These are phyloP conservation scores for Chionoecetes opilio DNA, from an alignment of 1,140 invertebrate genomes.

Conservation along the genomic window DNA sequence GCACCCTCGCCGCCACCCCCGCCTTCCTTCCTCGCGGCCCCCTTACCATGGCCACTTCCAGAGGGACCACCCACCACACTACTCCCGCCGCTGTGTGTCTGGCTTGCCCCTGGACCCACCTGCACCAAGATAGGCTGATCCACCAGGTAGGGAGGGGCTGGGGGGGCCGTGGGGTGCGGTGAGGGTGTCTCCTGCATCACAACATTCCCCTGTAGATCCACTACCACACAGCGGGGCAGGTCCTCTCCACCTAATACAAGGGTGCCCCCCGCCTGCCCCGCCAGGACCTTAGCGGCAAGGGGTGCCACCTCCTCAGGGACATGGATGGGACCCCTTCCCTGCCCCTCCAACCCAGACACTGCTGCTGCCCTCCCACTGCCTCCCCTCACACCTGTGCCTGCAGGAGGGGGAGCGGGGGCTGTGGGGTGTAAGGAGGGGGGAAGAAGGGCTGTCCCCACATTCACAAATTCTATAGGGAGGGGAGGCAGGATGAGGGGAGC, in stretches of 20 bases:
- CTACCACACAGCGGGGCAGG: conserved; percentile 48
- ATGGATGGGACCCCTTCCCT: background rate
- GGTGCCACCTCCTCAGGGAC: background rate
- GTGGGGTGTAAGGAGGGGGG: background rate
- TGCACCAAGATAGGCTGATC: conserved; percentile 63
- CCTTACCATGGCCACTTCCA: background rate
- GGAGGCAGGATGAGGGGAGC: background rate
- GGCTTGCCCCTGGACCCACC: background rate
- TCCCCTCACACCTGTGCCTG: background rate
- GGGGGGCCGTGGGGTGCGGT: background rate
- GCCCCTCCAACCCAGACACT: background rate
- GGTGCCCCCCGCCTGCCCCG: background rate
- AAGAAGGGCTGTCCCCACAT: background rate
- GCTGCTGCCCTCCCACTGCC: background rate
- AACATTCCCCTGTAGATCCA: conserved; percentile 55
- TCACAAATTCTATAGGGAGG: background rate
- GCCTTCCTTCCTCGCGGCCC: background rate
- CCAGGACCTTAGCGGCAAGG: background rate
- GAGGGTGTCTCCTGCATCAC: conserved; percentile 49
- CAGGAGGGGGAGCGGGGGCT: background rate
- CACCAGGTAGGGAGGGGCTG: conserved; percentile 48
- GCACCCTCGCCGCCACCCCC: background rate
- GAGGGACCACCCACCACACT: background rate
- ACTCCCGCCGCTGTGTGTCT: background rate
- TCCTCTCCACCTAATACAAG: conserved; percentile 36